Percentiles rank a stretch among this genome's conserved stretches.
phyloP scores from a whole-genome alignment of 2,797 vertebrate genomes.

The Esox lucius region DNA sequence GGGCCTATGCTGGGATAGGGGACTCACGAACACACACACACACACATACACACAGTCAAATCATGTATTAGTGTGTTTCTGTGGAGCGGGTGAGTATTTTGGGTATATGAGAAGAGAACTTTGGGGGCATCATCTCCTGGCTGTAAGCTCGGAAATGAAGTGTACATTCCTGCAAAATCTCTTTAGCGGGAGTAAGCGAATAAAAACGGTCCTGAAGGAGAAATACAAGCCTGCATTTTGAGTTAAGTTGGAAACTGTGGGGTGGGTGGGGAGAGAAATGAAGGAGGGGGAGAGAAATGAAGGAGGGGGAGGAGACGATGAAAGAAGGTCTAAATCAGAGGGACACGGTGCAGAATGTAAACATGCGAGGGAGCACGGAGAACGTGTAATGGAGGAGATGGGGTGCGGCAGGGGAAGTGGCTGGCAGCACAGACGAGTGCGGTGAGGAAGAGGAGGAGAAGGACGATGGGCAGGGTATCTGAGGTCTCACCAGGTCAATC shows the following conservation, averaged over 20 bases:
- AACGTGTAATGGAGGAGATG: background rate
- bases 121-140: background rate
- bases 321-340: background rate
- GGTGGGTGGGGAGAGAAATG: background rate
- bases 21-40: background rate
- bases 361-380: background rate
- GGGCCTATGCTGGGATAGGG: background rate
- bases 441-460: background rate
- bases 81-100: background rate
- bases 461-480: background rate
- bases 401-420: background rate
- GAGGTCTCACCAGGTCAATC: background rate
- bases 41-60: background rate
- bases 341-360: background rate
- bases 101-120: background rate
- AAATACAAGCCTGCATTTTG: background rate
- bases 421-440: background rate
- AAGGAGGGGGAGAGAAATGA: background rate
- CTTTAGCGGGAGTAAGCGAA: background rate
- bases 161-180: background rate
- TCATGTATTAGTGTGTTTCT: background rate
- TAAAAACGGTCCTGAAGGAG: background rate
- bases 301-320: too few species aligned
- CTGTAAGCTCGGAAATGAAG: slow-evolving; percentile 8
- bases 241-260: background rate